phyloP scores from a whole-genome alignment of 2,113 vertebrate species.

The Thryonomys swinderianus region DNA sequence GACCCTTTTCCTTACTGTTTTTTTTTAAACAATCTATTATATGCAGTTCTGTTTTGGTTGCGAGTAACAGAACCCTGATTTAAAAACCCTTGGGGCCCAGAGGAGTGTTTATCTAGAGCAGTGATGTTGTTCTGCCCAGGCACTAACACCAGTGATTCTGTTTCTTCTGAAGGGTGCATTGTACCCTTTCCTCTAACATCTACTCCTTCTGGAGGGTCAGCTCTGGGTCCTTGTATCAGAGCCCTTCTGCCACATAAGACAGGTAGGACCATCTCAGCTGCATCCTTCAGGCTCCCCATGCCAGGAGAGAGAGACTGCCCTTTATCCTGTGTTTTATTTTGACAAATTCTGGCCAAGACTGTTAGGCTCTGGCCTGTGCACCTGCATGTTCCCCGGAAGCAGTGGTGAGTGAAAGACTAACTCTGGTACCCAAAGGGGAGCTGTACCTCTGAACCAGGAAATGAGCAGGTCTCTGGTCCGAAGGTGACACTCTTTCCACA shows the following conservation, averaged over 20 bases:
- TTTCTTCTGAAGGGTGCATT: neutral
- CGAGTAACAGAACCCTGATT: constrained; percentile 23
- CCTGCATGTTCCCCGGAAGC: neutral
- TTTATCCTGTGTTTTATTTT: neutral
- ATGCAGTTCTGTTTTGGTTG: neutral
- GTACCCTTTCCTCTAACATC: neutral
- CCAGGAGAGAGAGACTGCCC: neutral
- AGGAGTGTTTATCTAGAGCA: neutral
- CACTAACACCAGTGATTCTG: fast-evolving
- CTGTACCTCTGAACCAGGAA: neutral
- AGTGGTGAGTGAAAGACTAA: neutral
- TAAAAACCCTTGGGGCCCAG: neutral
- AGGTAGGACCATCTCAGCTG: neutral
- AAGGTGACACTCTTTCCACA: neutral
- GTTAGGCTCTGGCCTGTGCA: neutral
- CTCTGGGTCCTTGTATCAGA: neutral
- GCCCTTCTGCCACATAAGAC: neutral
- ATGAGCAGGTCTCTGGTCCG: neutral
- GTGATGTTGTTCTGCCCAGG: neutral
- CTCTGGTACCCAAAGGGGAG: neutral
- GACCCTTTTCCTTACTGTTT: constrained; percentile 15
- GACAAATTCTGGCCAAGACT: neutral
- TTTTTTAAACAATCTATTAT: neutral
- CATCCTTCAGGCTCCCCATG: neutral
- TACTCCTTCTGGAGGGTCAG: neutral